Evolutionary conservation across 2,888 invertebrate species (phyloP).

Genomic region (Chironomus riparius): DNA sequence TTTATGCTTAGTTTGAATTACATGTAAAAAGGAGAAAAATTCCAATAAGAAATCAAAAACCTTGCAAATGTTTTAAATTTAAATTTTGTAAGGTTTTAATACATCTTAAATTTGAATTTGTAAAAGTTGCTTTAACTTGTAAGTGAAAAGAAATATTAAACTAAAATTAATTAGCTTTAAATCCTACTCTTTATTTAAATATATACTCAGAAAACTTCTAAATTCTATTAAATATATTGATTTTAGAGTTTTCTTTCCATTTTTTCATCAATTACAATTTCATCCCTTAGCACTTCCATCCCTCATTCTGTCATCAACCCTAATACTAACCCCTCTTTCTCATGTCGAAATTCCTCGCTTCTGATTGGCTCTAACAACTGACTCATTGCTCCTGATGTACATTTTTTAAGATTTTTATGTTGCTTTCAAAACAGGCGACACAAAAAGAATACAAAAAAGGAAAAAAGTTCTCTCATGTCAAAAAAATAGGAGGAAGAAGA

Average conservation of each 20-base stretch:
- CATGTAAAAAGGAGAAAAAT: too few relatives aligned
- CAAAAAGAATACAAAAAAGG: not conserved
- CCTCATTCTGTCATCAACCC: not conserved
- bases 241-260: not conserved
- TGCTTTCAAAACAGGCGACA: not conserved
- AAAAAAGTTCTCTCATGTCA: constrained; percentile 16
- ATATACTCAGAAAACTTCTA: not conserved
- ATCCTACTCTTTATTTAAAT: not conserved
- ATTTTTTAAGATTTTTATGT: constrained; percentile 16
- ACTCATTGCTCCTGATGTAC: not conserved
- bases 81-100: not conserved
- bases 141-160: too few relatives aligned
- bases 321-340: not conserved
- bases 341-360: not conserved
- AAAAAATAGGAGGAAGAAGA: not conserved
- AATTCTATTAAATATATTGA: not conserved
- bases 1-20: too few relatives aligned
- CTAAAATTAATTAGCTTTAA: too few relatives aligned
- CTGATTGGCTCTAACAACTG: not conserved
- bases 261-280: not conserved
- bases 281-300: not conserved
- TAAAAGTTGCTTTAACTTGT: not conserved
- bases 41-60: not conserved
- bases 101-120: not conserved
- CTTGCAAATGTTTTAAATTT: not conserved